phyloP scores from a whole-genome alignment of 2,888 invertebrate genomes.

The Plagiodera versicolora region DNA sequence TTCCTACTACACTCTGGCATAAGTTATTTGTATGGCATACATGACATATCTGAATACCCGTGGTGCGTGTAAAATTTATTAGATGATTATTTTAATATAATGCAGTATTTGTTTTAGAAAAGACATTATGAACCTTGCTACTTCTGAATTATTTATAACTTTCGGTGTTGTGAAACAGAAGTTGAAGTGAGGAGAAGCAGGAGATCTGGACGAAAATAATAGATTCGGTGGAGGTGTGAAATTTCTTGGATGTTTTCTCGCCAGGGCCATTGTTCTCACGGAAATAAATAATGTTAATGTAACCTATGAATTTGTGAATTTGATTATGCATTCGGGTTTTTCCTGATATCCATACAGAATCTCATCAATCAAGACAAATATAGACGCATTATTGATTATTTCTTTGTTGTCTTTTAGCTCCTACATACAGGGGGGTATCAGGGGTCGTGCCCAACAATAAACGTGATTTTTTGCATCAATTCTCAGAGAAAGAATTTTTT shows the following conservation, averaged over 20 bases:
- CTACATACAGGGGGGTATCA: no score
- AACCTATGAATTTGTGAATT: no score
- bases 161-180: background rate
- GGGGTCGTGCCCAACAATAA: no score
- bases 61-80: background rate
- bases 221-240: background rate
- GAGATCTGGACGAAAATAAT: background rate
- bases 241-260: background rate
- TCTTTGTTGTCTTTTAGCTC: no score
- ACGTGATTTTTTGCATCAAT: no score
- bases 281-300: background rate
- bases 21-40: background rate
- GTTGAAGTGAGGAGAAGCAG: background rate
- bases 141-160: conserved; percentile 18
- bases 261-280: background rate
- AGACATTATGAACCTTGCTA: conserved; percentile 1
- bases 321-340: no score
- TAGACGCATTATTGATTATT: no score
- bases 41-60: background rate
- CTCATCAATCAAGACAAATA: no score
- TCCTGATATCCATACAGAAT: no score
- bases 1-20: background rate
- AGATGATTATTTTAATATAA: conserved; percentile 2
- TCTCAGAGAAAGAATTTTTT: no score
- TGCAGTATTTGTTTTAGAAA: conserved; percentile 23